Evolutionary conservation across 2,113 vertebrate species (phyloP), one percentile per base, ranked within the genome.

Genomic region (Xyliphius kryptos): DNA sequence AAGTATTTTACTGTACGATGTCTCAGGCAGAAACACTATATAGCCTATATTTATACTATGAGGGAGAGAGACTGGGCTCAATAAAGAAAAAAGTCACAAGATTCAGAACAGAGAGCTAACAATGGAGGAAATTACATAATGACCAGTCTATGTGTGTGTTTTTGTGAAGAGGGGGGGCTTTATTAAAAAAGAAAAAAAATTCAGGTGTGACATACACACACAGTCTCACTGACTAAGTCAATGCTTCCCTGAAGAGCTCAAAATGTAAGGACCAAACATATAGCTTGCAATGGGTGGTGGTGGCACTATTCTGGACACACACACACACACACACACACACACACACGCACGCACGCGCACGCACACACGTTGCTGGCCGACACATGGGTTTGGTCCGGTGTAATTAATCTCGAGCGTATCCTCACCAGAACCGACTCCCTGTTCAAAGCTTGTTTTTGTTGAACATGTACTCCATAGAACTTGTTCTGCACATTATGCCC

Each of bases 211-310:
- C 36, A 9, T 36, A 32, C 9, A 32, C 5, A 6, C 61, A 61
- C 69, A 55, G 14, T 51, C 57, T 70, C 71, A 66, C 70, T 72
- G 72, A 41, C 77, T 84, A 80, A 86, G 78, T 77, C 74, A 82
- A 85, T 78, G 79, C 82, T 72, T 70, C 63, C 61, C 74, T 63
- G 11, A 52, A 73, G 69, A 59, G 74, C 80, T 67, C 71, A 85
- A 85, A 87, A 85, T 87, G 82, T 60, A 66, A 61, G 71, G 78
- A 72, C 63, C 81, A 83, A 70, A 76, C 73, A 49, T 77, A 74
- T 67, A 67, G 67, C 56, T 21, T 10, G 56, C 19, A 12, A 48
- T 6, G n/a, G 53, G 38, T 16, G 77, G 68, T 70, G 66, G 77
- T 71, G 71, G 44, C 15, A 51, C 74, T 75, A 80, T 68, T 77